Evolutionary conservation across 1,140 invertebrate genomes (phyloP).

Genomic region (Drosophila malerkotliana): DNA sequence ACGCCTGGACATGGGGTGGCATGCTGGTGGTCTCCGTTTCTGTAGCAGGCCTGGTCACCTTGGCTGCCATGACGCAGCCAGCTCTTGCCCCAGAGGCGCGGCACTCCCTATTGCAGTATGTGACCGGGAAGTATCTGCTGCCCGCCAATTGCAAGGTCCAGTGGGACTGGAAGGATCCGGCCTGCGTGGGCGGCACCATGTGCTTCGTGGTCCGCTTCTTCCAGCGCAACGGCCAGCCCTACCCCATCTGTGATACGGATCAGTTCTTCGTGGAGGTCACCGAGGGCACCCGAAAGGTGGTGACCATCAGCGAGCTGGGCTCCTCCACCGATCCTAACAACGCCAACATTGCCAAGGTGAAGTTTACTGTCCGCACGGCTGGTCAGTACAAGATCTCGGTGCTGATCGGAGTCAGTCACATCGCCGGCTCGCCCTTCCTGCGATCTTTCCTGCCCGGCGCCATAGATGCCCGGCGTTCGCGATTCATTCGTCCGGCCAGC

Average conservation of each 20-base stretch:
- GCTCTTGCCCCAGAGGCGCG: slow-evolving; percentile 93
- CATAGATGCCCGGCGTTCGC: slow-evolving; percentile 92
- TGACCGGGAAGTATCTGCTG: slow-evolving; percentile 95
- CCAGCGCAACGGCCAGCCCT: slow-evolving; percentile 95
- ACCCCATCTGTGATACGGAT: slow-evolving; percentile 96
- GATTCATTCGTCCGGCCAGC: slow-evolving; percentile 93
- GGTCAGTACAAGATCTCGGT: slow-evolving; percentile 94
- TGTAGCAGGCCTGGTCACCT: slow-evolving; percentile 92
- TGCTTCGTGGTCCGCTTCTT: slow-evolving; percentile 95
- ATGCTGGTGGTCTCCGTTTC: slow-evolving; percentile 94
- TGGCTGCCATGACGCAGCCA: slow-evolving; percentile 94
- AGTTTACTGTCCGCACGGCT: slow-evolving; percentile 95
- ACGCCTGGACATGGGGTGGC: slow-evolving; percentile 94
- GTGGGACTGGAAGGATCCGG: slow-evolving; percentile 94
- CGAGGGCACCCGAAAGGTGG: slow-evolving; percentile 92
- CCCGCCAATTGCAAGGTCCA: slow-evolving; percentile 92
- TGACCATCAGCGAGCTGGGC: slow-evolving; percentile 93
- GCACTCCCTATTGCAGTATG: slow-evolving; percentile 94
- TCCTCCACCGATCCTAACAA: slow-evolving; percentile 92
- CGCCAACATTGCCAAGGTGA: slow-evolving; percentile 93
- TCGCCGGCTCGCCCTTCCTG: slow-evolving; percentile 87
- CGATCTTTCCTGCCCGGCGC: slow-evolving; percentile 88
- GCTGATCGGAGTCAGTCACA: slow-evolving; percentile 88
- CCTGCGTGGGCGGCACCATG: slow-evolving; percentile 94
- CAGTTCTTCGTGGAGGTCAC: slow-evolving; percentile 93